Conservation (phyloP, 1,140 invertebrate genomes). For the Cotesia chilonis region DNA sequence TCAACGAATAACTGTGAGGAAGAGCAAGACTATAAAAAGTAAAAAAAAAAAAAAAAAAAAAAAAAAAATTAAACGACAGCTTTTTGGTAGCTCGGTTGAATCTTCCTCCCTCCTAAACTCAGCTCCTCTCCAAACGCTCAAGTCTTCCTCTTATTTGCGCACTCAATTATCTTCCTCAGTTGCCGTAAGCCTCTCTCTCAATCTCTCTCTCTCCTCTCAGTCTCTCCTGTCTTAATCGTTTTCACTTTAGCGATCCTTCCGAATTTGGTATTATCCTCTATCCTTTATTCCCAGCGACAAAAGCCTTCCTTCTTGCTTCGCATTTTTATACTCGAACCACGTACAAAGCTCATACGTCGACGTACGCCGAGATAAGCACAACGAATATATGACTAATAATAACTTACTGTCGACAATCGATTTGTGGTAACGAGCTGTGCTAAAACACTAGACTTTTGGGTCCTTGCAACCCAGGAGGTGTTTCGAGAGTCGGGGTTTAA, state of each 20-base stretch:
- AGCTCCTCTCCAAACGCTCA: background rate
- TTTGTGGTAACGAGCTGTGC: background rate
- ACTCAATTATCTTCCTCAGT: constrained; percentile 3
- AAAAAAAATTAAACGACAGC: background rate
- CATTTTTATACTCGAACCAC: constrained; percentile 21
- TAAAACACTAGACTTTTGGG: no score
- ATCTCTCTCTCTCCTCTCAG: constrained; percentile 22
- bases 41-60: no score
- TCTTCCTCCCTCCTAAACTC: background rate
- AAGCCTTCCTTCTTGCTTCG: background rate
- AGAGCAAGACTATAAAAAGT: no score
- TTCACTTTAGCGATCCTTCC: background rate
- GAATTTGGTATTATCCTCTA: background rate
- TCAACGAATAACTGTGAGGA: background rate
- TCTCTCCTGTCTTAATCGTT: background rate
- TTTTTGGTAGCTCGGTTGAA: background rate
- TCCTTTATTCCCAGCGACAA: background rate
- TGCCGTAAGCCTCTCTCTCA: constrained; percentile 2
- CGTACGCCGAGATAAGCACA: background rate
- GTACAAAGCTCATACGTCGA: constrained; percentile 24
- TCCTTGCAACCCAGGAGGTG: no score
- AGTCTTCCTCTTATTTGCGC: constrained; percentile 26
- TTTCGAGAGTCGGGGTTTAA: background rate
- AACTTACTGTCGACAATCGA: constrained; percentile 6
- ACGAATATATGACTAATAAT: background rate